phyloP scores from a whole-genome alignment of 1,140 invertebrate genomes.

The Sitophilus oryzae region DNA sequence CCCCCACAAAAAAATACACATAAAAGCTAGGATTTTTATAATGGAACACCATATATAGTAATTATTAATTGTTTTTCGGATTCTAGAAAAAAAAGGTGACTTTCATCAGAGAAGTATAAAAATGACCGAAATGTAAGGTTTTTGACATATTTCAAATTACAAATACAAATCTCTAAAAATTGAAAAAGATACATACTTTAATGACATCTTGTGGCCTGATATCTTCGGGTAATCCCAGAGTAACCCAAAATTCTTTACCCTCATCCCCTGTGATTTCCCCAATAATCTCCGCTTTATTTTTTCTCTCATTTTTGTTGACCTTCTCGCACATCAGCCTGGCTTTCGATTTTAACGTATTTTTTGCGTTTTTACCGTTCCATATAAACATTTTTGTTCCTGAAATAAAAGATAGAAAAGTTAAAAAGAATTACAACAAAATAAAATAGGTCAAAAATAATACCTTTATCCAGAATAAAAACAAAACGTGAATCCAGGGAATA shows the following conservation, averaged over 20 bases:
- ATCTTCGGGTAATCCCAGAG: conserved; percentile 54
- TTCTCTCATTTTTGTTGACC: conserved; percentile 98
- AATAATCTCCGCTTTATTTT: conserved; percentile 88
- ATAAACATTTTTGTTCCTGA: conserved; percentile 79
- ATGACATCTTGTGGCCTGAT: conserved; percentile 29
- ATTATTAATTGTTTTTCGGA: too few relatives aligned
- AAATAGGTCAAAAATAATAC: not conserved
- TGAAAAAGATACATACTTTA: conserved; percentile 25
- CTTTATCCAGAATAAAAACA: conserved; percentile 85
- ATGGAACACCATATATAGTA: too few relatives aligned
- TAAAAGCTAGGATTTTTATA: too few relatives aligned
- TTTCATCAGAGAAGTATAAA: too few relatives aligned
- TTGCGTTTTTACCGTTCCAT: conserved; percentile 89
- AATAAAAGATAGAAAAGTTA: not conserved
- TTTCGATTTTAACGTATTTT: conserved; percentile 93
- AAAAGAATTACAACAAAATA: not conserved
- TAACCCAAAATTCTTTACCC: conserved; percentile 76
- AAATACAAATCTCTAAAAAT: not conserved
- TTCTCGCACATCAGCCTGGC: conserved; percentile 93
- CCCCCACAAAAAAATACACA: too few relatives aligned
- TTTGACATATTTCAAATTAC: conserved; percentile 3
- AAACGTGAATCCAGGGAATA: conserved; percentile 81
- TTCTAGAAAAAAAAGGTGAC: too few relatives aligned
- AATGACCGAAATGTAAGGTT: conserved; percentile 1
- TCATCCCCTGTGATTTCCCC: conserved; percentile 79